Conservation (phyloP, 2,888 invertebrate species). For the Eilema sororculum region DNA sequence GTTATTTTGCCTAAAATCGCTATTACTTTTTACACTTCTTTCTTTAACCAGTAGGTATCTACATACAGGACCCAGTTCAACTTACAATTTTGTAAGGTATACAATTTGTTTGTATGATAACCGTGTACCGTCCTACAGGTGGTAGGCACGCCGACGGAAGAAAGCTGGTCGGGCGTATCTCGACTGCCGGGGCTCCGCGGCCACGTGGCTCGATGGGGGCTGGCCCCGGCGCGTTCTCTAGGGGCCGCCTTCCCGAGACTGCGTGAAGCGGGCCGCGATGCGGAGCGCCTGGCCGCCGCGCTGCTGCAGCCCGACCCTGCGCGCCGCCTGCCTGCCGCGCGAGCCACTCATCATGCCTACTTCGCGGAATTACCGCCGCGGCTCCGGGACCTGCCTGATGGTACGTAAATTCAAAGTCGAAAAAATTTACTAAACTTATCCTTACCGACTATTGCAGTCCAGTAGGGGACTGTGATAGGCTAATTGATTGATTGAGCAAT, state of each 20-base stretch:
- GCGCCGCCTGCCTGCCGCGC: conserved; percentile 94
- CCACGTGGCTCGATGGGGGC: conserved; percentile 87
- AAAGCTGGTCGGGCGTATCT: conserved; percentile 96
- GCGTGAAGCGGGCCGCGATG: conserved; percentile 94
- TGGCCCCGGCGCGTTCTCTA: conserved; percentile 92
- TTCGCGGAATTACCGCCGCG: conserved; percentile 96
- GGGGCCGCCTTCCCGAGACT: conserved; percentile 96
- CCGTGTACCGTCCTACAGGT: conserved; percentile 84
- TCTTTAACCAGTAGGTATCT: too few species aligned
- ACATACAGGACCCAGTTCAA: too few species aligned
- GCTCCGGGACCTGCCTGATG: conserved; percentile 96
- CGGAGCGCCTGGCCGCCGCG: conserved; percentile 94
- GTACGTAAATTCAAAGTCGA: conserved; percentile 84
- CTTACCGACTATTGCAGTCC: background rate
- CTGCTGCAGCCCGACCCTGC: conserved; percentile 95
- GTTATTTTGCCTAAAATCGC: too few species aligned
- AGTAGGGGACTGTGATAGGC: too few species aligned
- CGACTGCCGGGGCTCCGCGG: conserved; percentile 94
- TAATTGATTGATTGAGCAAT: too few species aligned
- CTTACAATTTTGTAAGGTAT: too few species aligned
- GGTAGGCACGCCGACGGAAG: conserved; percentile 97
- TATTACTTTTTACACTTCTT: too few species aligned
- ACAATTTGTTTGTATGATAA: background rate
- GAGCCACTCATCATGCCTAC: conserved; percentile 95
- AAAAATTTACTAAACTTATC: background rate